Percentiles rank a stretch among this genome's conserved stretches.
Conservation (phyloP, 2,888 invertebrate genomes). For the Dynastes maya region DNA sequence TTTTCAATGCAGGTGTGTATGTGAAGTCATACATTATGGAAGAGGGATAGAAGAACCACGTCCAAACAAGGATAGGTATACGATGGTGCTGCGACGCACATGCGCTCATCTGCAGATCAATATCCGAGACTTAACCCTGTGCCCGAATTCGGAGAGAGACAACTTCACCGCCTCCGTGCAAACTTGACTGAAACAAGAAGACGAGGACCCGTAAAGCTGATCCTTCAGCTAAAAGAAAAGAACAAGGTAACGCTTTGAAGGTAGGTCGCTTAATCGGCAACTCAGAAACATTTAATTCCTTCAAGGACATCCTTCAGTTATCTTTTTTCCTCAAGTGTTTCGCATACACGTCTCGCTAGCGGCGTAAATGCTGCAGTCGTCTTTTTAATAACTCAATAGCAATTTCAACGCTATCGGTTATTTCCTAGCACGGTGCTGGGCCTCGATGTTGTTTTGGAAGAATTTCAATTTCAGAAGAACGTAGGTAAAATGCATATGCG, state of each 20-base stretch:
- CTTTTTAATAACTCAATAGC: conserved; percentile 2
- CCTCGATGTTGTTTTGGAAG: not conserved
- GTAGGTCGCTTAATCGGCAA: conserved; percentile 39
- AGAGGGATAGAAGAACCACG: conserved; percentile 12
- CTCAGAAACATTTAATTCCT: conserved; percentile 35
- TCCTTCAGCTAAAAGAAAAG: conserved; percentile 12
- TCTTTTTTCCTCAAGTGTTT: conserved; percentile 14
- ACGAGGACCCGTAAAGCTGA: not conserved
- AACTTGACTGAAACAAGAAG: conserved; percentile 27
- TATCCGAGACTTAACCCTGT: conserved; percentile 59
- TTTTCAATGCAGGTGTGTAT: conserved; percentile 12
- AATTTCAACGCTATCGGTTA: not conserved
- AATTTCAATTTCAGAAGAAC: not conserved
- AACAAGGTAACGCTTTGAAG: conserved; percentile 32
- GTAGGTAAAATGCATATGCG: no score
- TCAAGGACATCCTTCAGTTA: conserved; percentile 43
- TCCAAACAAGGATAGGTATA: conserved; percentile 1
- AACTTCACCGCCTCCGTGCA: conserved; percentile 13
- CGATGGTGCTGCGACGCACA: conserved; percentile 7
- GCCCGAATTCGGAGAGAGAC: conserved; percentile 60
- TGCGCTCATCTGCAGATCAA: conserved; percentile 32
- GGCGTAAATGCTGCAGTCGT: not conserved
- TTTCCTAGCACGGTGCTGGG: not conserved
- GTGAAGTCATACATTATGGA: conserved; percentile 38
- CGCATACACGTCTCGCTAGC: not conserved